Evolutionary conservation across 2,797 vertebrate genomes (phyloP).

Genomic region (Dryobates pubescens): DNA sequence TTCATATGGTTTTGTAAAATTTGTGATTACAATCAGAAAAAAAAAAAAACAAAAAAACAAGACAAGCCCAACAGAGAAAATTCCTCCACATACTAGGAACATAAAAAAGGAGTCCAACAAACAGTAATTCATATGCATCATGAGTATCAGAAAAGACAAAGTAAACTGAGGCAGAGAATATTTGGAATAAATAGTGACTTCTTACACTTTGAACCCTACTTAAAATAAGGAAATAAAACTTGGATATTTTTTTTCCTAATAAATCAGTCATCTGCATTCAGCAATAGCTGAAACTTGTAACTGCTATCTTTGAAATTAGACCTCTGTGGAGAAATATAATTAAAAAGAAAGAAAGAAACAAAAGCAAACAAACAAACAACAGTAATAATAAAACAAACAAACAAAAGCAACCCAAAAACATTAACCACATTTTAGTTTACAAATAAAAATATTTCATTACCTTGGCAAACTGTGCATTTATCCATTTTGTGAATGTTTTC

Average conservation of each 20-base stretch:
- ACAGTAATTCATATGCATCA: not conserved
- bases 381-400: no score
- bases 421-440: not conserved
- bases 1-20: not conserved
- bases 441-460: slow-evolving; percentile 75
- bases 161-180: not conserved
- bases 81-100: not conserved
- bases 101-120: not conserved
- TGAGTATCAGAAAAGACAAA: not conserved
- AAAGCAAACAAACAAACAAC: no score
- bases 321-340: not conserved
- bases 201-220: not conserved
- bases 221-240: not conserved
- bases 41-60: no score
- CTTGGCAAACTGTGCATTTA: slow-evolving; percentile 97
- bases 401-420: no score
- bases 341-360: not conserved
- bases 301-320: not conserved
- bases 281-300: not conserved
- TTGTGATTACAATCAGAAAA: not conserved
- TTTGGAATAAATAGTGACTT: not conserved
- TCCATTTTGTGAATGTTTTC: slow-evolving; percentile 99
- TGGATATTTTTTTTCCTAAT: not conserved
- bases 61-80: not conserved
- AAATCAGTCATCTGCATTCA: not conserved